A percentile compares a stretch with the other conserved stretches of the same genome.
These are phyloP conservation scores for Dusona sp. DNA, from an alignment of 2,888 invertebrate genomes.

Conservation along the genomic window DNA sequence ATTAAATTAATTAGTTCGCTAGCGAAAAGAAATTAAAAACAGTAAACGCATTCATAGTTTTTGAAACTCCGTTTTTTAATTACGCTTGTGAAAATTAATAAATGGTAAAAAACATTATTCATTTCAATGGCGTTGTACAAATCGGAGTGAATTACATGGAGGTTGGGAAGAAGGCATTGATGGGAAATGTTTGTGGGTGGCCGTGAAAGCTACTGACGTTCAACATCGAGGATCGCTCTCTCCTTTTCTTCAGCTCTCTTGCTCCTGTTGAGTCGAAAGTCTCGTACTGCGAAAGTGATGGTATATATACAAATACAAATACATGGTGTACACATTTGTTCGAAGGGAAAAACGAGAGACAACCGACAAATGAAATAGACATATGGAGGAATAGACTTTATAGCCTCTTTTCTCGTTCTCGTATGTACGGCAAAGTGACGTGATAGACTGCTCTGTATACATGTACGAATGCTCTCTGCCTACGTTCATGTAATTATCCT, in stretches of 20 bases:
- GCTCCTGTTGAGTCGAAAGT: conserved; percentile 26
- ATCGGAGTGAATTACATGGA: conserved; percentile 14
- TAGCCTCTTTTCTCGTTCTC: conserved; percentile 46
- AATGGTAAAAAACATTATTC: not conserved
- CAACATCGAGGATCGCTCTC: conserved; percentile 8
- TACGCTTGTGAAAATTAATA: not conserved
- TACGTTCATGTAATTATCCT: conserved; percentile 79
- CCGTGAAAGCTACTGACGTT: conserved; percentile 48
- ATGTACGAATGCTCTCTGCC: conserved; percentile 69
- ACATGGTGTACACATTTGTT: conserved; percentile 7
- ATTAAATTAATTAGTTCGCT: too few relatives aligned
- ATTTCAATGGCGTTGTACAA: not conserved
- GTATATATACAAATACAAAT: conserved; percentile 20
- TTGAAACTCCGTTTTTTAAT: too few relatives aligned
- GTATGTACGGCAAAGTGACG: conserved; percentile 53
- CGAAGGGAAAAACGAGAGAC: conserved; percentile 43
- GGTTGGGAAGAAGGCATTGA: conserved; percentile 44
- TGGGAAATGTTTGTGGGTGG: conserved; percentile 69
- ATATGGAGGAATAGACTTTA: conserved; percentile 36
- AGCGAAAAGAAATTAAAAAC: too few relatives aligned
- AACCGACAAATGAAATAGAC: conserved; percentile 58
- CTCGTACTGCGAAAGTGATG: conserved; percentile 39
- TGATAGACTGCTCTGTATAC: conserved; percentile 62
- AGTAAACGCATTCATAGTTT: too few relatives aligned
- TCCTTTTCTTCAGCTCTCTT: not conserved